These are phyloP conservation scores for Aythya baeri DNA, from an alignment of 2,113 vertebrate genomes.

Conservation along the genomic window DNA sequence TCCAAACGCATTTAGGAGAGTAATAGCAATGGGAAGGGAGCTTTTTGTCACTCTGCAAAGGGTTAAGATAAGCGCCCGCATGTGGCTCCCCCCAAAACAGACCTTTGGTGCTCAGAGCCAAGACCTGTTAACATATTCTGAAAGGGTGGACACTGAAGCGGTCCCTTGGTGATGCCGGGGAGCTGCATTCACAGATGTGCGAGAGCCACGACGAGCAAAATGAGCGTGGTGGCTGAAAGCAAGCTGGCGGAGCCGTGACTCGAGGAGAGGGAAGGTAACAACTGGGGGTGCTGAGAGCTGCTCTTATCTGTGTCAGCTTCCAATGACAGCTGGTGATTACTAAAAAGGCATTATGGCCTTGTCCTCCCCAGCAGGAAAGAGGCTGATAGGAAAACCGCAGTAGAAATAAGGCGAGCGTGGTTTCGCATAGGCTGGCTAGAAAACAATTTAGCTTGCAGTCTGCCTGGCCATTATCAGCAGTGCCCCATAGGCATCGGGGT, in stretches of 20 bases:
- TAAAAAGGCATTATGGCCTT: not conserved
- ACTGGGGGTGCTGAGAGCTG: not conserved
- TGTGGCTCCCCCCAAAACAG: not conserved
- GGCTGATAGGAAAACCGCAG: not conserved
- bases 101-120: not conserved
- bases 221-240: not conserved
- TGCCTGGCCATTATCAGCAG: conserved; percentile 14
- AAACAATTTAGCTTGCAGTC: not conserved
- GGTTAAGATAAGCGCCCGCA: not conserved
- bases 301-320: not conserved
- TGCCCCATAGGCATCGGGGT: not conserved
- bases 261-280: not conserved
- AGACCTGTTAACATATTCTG: not conserved
- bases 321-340: not conserved
- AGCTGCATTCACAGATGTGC: not conserved
- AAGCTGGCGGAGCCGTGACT: not conserved
- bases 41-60: not conserved
- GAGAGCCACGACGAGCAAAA: not conserved
- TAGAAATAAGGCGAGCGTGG: not conserved
- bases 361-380: not conserved
- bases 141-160: not conserved
- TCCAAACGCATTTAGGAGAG: not conserved
- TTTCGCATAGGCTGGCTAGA: not conserved
- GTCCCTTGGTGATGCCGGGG: not conserved
- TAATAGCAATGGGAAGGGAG: not conserved